These are phyloP conservation scores for Thalassarche chlororhynchos DNA, from an alignment of 2,113 vertebrate species.

Conservation along the genomic window DNA sequence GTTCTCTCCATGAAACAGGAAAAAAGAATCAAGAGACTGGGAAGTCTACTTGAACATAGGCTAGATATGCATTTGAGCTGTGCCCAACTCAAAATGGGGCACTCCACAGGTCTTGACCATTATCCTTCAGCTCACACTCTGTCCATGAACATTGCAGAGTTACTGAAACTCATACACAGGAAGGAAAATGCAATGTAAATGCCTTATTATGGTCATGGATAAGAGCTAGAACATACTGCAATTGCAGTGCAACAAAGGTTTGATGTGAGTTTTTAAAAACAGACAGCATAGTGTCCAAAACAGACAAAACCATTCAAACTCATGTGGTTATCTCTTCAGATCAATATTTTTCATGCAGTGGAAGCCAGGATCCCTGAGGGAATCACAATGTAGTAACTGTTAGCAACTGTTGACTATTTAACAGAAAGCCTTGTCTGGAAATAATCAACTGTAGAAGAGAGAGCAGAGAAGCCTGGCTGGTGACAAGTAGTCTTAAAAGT, in stretches of 20 bases:
- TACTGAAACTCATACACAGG: neutral
- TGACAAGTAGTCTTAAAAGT: neutral
- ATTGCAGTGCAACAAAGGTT: neutral
- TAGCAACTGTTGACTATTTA: neutral
- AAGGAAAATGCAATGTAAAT: neutral
- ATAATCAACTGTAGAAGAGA: neutral
- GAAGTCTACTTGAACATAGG: neutral
- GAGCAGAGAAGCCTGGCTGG: neutral
- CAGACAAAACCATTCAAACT: neutral
- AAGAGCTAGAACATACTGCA: neutral
- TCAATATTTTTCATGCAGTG: neutral
- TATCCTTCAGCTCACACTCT: neutral
- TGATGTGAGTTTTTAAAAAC: neutral
- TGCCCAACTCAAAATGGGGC: neutral
- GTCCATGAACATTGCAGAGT: neutral
- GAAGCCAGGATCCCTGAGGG: neutral
- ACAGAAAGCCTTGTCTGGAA: constrained; percentile 3
- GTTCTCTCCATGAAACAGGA: neutral
- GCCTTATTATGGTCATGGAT: neutral
- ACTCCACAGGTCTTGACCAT: neutral
- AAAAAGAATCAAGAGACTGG: neutral
- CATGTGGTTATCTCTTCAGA: neutral
- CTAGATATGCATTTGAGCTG: neutral
- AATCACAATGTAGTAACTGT: neutral
- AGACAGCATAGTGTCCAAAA: neutral